A percentile compares a stretch with the other conserved stretches of the same genome.
These are phyloP conservation scores for Caenorhabditis auriculariae DNA, from an alignment of 2,888 invertebrate genomes.

Conservation along the genomic window DNA sequence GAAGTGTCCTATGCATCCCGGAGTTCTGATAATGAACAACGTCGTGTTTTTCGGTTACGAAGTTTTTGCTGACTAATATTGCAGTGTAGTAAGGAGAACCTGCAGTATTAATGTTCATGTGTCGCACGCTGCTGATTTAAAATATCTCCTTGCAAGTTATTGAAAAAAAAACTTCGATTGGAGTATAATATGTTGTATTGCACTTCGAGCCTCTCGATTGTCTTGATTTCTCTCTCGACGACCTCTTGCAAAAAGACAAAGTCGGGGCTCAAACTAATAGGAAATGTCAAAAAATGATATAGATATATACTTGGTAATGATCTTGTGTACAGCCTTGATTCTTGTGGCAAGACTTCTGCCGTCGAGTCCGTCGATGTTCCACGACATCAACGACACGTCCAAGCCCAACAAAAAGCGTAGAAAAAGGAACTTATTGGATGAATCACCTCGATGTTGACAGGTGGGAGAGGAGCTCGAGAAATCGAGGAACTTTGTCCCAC, in stretches of 20 bases:
- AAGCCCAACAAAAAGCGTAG: conserved; percentile 48
- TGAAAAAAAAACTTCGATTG: conserved; percentile 50
- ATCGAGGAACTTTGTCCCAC: conserved; percentile 3
- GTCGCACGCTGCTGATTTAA: background rate
- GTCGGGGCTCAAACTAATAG: conserved; percentile 67
- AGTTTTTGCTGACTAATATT: conserved; percentile 53
- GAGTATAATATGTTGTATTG: conserved; percentile 66
- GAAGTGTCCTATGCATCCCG: conserved; percentile 68
- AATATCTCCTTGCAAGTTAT: conserved; percentile 39
- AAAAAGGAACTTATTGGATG: background rate
- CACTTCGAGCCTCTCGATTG: conserved; percentile 64
- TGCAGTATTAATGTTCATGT: too few relatives aligned
- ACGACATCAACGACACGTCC: conserved; percentile 68
- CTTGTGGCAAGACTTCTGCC: conserved; percentile 67
- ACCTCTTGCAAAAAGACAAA: conserved; percentile 72
- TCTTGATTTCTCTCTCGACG: conserved; percentile 65
- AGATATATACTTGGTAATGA: conserved; percentile 66
- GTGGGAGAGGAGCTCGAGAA: background rate
- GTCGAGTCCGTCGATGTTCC: conserved; percentile 72
- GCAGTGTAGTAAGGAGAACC: conserved; percentile 62
- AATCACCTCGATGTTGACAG: background rate
- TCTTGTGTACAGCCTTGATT: conserved; percentile 68
- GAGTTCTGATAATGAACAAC: conserved; percentile 67
- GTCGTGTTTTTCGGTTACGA: conserved; percentile 61
- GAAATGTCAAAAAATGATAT: background rate